Conservation (phyloP, 2,888 invertebrate genomes). For the Dioctria rufipes region DNA sequence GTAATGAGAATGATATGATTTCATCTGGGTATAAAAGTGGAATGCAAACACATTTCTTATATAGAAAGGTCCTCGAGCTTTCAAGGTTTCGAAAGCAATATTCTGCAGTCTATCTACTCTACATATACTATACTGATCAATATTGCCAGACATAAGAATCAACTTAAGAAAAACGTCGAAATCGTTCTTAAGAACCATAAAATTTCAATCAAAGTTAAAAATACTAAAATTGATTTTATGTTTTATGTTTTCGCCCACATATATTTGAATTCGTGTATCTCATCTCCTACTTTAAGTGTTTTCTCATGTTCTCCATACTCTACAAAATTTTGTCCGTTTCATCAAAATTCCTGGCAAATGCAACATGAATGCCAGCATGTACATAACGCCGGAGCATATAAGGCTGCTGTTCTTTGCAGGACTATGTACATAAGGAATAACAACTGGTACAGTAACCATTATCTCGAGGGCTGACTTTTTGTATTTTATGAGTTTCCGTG, state of each 20-base stretch:
- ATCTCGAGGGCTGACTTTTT: conserved; percentile 29
- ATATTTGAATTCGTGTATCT: not conserved
- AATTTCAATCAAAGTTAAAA: conserved; percentile 45
- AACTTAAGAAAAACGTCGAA: no score
- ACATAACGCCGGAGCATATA: not conserved
- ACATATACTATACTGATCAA: no score
- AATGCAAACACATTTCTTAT: no score
- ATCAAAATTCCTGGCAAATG: conserved; percentile 25
- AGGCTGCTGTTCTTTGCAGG: not conserved
- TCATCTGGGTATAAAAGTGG: no score
- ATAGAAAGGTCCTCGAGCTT: no score
- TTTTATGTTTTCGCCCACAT: not conserved
- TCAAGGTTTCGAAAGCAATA: no score
- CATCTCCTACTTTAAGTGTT: conserved; percentile 30
- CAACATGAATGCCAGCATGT: not conserved
- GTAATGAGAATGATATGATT: no score
- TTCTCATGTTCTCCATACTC: conserved; percentile 47
- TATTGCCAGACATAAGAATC: no score
- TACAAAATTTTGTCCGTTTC: conserved; percentile 28
- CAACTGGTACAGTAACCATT: conserved; percentile 6
- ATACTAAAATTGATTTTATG: conserved; percentile 19
- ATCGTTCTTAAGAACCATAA: not conserved
- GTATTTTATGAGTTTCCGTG: conserved; percentile 48
- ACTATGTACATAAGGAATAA: not conserved
- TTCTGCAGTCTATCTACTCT: no score